Base-by-base conservation (phyloP, 30 jellyfish, hydroid and myxozoan species). In the Mastigias papua region DNA sequence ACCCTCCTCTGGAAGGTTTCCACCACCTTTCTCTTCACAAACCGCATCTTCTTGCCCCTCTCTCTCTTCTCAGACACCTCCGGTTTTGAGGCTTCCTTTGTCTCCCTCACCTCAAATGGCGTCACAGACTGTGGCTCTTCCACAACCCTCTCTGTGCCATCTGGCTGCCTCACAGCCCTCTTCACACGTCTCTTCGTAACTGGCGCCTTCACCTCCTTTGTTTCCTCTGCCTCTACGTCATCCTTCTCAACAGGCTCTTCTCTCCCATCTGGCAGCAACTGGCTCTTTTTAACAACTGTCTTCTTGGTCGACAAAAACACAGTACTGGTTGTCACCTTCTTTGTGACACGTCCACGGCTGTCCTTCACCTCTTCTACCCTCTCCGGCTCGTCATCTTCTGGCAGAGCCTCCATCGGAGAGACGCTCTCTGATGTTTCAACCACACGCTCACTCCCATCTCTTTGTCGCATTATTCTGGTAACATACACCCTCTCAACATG, bases 401-500 rank as follows among this genome's bases (percentile, higher is more conserved):
- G 94, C 17, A 60, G 31, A 13, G 70, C 81, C 28, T 87, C 96
- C 63, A 63, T 2, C 0, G 96, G 96, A n/a, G 20, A 77, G 48
- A 87, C 94, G 8, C 89, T 76, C 89, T 76, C 93, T 13, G 96
- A 87, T 58, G 70, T 83, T 86, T 87, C 96, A 51, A 92, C 13
- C 21, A 88, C 66, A n/a, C 73, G 89, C 63, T 88, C 96, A 32
- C 66, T 73, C 60, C 98, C 98, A 87, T 88, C 97, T 29, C 78
- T 84, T 48, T 71, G 73, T 75, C 90, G 32, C 67, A 92, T 28
- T 46, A 92, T 78, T 34, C 97, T 82, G 0, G 94, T 86, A 27
- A 86, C 97, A 73, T 28, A 86, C 33, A 92, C 97, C 77, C 95
- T 86, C 49, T 92, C 98, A 8, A 92, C 96, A 29, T 88, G 82